Conservation (phyloP, 2,113 vertebrate species). For the Dermatemys mawii region DNA sequence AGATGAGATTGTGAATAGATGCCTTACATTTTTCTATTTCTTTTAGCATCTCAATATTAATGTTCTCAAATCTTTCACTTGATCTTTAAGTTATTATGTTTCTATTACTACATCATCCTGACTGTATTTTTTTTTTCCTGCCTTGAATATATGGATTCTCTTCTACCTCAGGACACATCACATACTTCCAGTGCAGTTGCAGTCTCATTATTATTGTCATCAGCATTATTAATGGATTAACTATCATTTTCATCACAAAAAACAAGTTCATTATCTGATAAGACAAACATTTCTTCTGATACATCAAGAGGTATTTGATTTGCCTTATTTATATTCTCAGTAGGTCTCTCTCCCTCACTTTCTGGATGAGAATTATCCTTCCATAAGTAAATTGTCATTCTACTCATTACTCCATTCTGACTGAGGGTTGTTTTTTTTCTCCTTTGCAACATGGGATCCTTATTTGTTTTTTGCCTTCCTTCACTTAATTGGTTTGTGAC, state of each 20-base stretch:
- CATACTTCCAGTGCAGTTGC: slow-evolving; percentile 3
- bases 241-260: slow-evolving; percentile 49
- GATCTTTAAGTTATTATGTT: neutral
- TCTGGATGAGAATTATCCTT: slow-evolving; percentile 7
- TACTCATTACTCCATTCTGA: slow-evolving; percentile 18
- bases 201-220: slow-evolving; percentile 41
- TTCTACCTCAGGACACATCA: neutral
- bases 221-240: slow-evolving; percentile 30
- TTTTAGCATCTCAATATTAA: neutral
- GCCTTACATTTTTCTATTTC: neutral
- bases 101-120: neutral
- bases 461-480: slow-evolving; percentile 34
- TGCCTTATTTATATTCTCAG: slow-evolving; percentile 62
- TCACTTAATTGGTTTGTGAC: slow-evolving; percentile 34
- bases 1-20: neutral
- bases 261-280: slow-evolving; percentile 58
- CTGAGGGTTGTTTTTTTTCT: slow-evolving; percentile 18
- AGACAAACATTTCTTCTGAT: slow-evolving; percentile 59
- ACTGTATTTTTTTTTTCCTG: neutral
- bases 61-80: neutral
- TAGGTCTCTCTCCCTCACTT: slow-evolving; percentile 2
- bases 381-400: slow-evolving; percentile 17
- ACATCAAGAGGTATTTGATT: slow-evolving; percentile 52
- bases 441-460: neutral
- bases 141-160: slow-evolving; percentile 40